Evolutionary conservation across 2,797 vertebrate species (phyloP).

Genomic region (Melanotaenia boesemani): DNA sequence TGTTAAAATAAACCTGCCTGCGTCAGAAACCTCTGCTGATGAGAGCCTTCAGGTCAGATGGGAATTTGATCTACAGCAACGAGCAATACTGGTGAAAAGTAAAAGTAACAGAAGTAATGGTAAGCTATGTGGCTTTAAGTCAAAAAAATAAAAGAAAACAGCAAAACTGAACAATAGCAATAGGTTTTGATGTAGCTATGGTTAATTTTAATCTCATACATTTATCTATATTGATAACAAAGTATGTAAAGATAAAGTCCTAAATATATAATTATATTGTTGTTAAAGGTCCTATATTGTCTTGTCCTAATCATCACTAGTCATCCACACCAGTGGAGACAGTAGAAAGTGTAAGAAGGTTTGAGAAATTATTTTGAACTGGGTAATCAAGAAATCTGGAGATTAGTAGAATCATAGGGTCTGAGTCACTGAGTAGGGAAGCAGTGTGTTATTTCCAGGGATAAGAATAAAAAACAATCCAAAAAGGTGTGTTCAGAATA

Average conservation of each 20-base stretch:
- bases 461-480: neutral
- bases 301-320: neutral
- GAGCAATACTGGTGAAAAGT: too few relatives aligned
- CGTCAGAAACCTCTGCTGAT: neutral
- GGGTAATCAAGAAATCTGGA: neutral
- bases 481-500: neutral
- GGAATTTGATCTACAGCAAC: too few relatives aligned
- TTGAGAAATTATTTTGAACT: neutral
- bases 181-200: too few relatives aligned
- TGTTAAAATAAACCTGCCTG: neutral
- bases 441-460: neutral
- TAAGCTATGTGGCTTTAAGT: too few relatives aligned
- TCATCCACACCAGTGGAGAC: neutral
- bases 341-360: neutral
- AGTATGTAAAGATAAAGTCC: neutral
- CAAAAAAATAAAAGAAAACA: too few relatives aligned
- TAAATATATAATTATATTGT: neutral
- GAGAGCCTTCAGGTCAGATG: too few relatives aligned
- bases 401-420: neutral
- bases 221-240: neutral
- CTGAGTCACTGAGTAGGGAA: neutral
- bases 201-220: too few relatives aligned
- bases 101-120: neutral
- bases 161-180: too few relatives aligned
- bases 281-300: neutral